These are phyloP conservation scores for Hassar affinis DNA, from an alignment of 2,113 vertebrate genomes.

Conservation along the genomic window DNA sequence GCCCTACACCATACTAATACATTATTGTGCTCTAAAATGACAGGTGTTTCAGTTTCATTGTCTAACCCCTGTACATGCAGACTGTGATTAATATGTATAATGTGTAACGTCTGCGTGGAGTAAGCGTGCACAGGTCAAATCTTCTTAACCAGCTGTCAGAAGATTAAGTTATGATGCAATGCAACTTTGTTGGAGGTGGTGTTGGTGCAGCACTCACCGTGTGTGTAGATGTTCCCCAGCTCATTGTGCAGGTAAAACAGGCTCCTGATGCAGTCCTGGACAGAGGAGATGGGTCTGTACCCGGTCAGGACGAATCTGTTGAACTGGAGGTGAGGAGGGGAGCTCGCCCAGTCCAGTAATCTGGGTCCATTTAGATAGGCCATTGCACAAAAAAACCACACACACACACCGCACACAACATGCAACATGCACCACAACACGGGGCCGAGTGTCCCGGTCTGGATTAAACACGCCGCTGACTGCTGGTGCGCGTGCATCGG, in stretches of 20 bases:
- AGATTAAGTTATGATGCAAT: no score
- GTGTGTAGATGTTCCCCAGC: slow-evolving; percentile 90
- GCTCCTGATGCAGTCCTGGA: slow-evolving; percentile 85
- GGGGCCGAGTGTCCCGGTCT: not conserved
- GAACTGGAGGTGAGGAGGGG: slow-evolving; percentile 89
- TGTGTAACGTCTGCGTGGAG: no score
- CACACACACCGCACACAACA: no score
- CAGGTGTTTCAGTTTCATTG: no score
- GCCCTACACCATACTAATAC: no score
- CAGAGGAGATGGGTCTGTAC: slow-evolving; percentile 84
- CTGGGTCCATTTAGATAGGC: slow-evolving; percentile 83
- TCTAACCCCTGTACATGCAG: no score
- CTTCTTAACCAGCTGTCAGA: no score
- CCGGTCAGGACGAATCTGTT: slow-evolving; percentile 90
- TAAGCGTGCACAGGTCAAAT: no score
- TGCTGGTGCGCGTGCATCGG: not conserved
- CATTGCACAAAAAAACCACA: slow-evolving; percentile 71
- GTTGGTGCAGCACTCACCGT: slow-evolving; percentile 74
- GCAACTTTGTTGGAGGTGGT: no score
- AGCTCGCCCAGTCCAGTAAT: slow-evolving; percentile 87
- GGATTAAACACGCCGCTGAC: not conserved
- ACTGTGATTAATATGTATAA: no score
- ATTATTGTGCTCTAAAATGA: no score
- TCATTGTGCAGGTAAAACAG: slow-evolving; percentile 94
- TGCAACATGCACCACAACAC: not conserved